Evolutionary conservation across 2,888 invertebrate genomes (phyloP), one percentile per base, ranked within the genome.

Genomic region (Drosophila borborema): DNA sequence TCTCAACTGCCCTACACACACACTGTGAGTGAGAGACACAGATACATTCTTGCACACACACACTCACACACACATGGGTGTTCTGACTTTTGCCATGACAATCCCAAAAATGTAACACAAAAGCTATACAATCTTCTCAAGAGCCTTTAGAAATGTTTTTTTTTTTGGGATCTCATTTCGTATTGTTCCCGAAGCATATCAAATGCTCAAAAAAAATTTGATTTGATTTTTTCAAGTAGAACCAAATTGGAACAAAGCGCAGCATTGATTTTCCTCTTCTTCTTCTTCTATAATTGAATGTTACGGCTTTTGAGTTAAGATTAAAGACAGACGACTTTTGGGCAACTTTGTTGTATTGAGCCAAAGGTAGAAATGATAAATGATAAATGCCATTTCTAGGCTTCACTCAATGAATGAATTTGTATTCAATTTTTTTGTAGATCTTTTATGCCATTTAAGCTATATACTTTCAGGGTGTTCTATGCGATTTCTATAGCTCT

Each of bases 21-120:
- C 53, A n/a, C 28, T 28, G 28, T 5, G 28, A 28, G 28, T 28
- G 28, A 28, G 28, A 2, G 23, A 23, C 3, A 23, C 23, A 23
- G 23, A 23, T 23, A 23, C 23, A 23, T 23, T 23, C 3, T 23
- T 3, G 23, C n/a, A n/a, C n/a, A 14, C 51, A 34, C 51, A 18
- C 51, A 34, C 36, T 10, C 48, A 49, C n/a, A 18, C 34, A 51
- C 51, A 51, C 14, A n/a, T 45, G 43, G 58, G 43, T 45, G 58
- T 46, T 62, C 63, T 69, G 67, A 69, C 67, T 67, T 69, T 69
- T 56, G 66, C 70, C 55, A 48, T 55, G 55, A 67, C 70, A 67
- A 49, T 41, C 67, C 23, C 41, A 34, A 48, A 34, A 48, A 23
- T 16, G 45, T 68, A 55, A 67, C 69, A 67, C 69, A 67, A 67